Conservation (phyloP, 2,113 vertebrate genomes). For the Sula dactylatra region DNA sequence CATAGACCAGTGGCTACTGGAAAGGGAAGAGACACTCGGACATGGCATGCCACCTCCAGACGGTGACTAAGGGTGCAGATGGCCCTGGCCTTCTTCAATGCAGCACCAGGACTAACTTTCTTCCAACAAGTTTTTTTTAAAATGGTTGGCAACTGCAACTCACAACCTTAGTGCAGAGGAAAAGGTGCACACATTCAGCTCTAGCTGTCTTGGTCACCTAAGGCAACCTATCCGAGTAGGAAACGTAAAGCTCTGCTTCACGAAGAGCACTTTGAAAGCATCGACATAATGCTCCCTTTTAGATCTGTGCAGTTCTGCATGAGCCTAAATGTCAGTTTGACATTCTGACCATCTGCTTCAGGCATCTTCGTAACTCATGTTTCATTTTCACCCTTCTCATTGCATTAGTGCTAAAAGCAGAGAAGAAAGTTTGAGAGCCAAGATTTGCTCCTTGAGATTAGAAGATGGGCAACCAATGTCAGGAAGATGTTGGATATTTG, state of each 20-base stretch:
- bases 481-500: neutral
- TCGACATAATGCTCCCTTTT: accelerated
- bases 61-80: neutral
- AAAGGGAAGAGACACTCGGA: neutral
- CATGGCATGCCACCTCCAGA: neutral
- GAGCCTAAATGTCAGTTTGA: neutral
- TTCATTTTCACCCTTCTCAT: neutral
- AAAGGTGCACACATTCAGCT: neutral
- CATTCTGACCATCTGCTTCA: neutral
- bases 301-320: neutral
- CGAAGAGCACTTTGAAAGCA: neutral
- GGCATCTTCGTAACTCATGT: neutral
- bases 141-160: neutral
- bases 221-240: neutral
- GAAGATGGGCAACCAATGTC: neutral
- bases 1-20: neutral
- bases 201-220: neutral
- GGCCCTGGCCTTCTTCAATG: neutral
- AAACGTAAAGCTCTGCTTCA: neutral
- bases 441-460: neutral
- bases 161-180: neutral
- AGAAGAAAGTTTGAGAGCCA: neutral
- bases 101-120: neutral
- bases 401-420: neutral
- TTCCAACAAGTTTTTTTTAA: neutral